Conservation (phyloP, 2,113 vertebrate species). For the Nibea coibor region DNA sequence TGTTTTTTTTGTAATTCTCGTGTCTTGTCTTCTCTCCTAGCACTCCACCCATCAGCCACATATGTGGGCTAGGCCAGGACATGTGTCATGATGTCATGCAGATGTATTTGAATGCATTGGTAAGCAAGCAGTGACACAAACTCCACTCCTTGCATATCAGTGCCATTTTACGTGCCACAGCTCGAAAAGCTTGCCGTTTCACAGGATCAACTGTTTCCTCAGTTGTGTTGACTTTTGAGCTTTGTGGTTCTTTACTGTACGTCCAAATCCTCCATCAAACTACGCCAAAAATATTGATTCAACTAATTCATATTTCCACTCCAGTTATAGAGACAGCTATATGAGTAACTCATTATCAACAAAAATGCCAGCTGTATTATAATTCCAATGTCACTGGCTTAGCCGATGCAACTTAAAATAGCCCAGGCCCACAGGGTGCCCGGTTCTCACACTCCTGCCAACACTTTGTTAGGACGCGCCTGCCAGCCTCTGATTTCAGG, state of each 20-base stretch:
- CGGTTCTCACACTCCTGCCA: conserved; percentile 62
- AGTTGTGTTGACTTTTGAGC: conserved; percentile 3
- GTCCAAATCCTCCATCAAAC: not conserved
- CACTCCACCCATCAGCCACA: not conserved
- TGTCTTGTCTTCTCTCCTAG: not conserved
- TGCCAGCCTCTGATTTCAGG: conserved; percentile 65
- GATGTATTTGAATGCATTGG: not conserved
- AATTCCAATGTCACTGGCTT: conserved; percentile 49
- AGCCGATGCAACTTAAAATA: conserved; percentile 70
- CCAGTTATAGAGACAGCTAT: not conserved
- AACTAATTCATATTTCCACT: not conserved
- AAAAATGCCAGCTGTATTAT: conserved; percentile 45
- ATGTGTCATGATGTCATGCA: not conserved
- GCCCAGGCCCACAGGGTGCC: conserved; percentile 47
- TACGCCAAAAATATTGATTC: not conserved
- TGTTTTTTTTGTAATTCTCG: not conserved
- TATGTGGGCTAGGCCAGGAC: not conserved
- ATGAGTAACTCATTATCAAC: conserved; percentile 28
- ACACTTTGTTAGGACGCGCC: conserved; percentile 55
- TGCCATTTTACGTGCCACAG: not conserved
- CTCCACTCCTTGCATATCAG: not conserved
- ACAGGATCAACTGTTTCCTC: conserved; percentile 8
- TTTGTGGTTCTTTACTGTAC: not conserved
- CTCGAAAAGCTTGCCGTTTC: not conserved
- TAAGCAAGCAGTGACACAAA: not conserved